phyloP scores from a whole-genome alignment of 64 coral and sea anemone genomes.

The Stichodactyla helianthus region DNA sequence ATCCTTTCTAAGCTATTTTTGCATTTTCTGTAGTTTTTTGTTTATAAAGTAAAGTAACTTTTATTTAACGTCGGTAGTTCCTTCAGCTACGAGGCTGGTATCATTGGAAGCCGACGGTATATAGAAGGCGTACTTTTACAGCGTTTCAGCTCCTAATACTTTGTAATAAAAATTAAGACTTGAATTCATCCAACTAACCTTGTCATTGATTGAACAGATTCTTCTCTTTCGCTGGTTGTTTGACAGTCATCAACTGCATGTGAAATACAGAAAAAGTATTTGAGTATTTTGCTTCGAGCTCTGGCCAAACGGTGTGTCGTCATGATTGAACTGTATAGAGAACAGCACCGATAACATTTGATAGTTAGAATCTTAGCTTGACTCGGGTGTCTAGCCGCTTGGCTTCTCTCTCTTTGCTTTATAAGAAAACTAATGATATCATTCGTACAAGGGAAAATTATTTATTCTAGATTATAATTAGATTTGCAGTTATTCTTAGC shows the following conservation, averaged over 20 bases:
- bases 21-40: too few species aligned
- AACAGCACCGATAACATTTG: too few species aligned
- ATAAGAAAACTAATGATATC: background rate
- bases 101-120: too few species aligned
- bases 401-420: background rate
- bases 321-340: background rate
- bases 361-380: background rate
- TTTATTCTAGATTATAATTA: background rate
- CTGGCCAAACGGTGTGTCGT: background rate
- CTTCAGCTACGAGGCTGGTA: too few species aligned
- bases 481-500: background rate
- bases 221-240: constrained; percentile 4
- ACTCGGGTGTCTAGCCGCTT: background rate
- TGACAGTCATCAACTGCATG: constrained; percentile 15
- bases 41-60: too few species aligned
- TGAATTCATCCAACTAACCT: too few species aligned
- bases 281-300: background rate
- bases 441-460: background rate
- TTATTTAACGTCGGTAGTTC: too few species aligned
- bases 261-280: background rate
- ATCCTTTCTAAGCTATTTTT: too few species aligned
- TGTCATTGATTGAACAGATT: background rate
- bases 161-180: too few species aligned
- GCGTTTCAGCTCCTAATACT: too few species aligned
- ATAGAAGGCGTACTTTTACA: too few species aligned